These are phyloP conservation scores for Scotopteryx bipunctaria DNA, from an alignment of 2,888 invertebrate species.

Conservation along the genomic window DNA sequence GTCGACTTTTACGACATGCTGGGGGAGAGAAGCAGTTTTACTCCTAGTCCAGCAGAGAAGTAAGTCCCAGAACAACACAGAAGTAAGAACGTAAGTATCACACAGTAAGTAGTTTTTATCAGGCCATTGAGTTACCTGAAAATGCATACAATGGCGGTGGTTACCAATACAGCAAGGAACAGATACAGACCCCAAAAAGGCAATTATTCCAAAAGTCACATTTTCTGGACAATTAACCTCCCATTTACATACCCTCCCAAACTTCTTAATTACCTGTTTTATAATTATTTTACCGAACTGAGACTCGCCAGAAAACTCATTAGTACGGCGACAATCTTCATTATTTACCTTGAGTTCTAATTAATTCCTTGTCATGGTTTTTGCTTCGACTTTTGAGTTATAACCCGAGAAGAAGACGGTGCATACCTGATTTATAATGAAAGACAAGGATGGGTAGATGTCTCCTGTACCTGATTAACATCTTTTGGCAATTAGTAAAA, in stretches of 20 bases:
- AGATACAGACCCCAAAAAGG: constrained; percentile 1
- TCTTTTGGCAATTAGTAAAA: constrained; percentile 86
- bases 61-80: too few species aligned
- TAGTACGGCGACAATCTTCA: constrained; percentile 80
- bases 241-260: constrained; percentile 57
- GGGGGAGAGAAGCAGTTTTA: too few species aligned
- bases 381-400: constrained; percentile 80
- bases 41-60: too few species aligned
- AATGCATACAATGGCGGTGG: not conserved
- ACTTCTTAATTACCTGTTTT: constrained; percentile 77
- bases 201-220: constrained; percentile 35
- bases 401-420: constrained; percentile 63
- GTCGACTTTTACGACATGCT: too few species aligned
- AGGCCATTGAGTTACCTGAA: not conserved
- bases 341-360: constrained; percentile 82
- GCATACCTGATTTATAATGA: constrained; percentile 33
- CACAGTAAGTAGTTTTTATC: not conserved
- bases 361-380: constrained; percentile 85
- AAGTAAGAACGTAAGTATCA: not conserved
- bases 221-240: constrained; percentile 62
- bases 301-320: constrained; percentile 73
- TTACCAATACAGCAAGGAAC: not conserved
- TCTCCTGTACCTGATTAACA: constrained; percentile 81
- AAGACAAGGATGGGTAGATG: constrained; percentile 54
- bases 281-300: constrained; percentile 68